phyloP scores from a whole-genome alignment of 2,113 vertebrate species.

The Muntiacus reevesi region DNA sequence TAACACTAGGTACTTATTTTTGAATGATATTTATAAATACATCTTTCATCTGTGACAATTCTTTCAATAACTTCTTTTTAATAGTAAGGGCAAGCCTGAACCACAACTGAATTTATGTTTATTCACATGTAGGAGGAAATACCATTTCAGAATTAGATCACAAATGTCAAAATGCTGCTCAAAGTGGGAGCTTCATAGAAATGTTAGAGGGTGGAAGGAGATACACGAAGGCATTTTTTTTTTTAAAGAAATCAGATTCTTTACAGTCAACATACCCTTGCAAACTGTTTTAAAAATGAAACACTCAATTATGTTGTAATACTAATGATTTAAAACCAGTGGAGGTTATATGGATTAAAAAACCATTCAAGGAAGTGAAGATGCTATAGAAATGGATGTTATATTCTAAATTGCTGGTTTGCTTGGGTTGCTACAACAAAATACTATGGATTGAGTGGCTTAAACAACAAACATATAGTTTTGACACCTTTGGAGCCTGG shows the following conservation, averaged over 20 bases:
- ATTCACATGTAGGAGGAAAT: neutral
- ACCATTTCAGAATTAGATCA: neutral
- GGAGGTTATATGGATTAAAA: neutral
- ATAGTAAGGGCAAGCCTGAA: neutral
- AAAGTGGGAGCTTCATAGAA: neutral
- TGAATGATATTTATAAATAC: neutral
- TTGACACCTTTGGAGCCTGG: neutral
- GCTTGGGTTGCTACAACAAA: neutral
- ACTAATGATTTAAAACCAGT: neutral
- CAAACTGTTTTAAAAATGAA: neutral
- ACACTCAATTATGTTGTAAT: neutral
- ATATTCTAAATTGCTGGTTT: neutral
- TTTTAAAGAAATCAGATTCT: neutral
- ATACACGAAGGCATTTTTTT: neutral
- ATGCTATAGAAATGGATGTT: neutral
- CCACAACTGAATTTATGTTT: slow-evolving; percentile 29
- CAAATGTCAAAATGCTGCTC: neutral
- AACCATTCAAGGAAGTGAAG: neutral
- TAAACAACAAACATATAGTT: neutral
- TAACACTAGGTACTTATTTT: slow-evolving; percentile 4
- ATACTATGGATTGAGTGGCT: neutral
- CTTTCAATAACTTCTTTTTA: slow-evolving; percentile 17
- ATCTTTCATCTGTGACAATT: neutral
- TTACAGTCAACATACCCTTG: neutral
- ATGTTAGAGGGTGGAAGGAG: neutral